These are phyloP conservation scores for Lamellibrachia columna DNA, from an alignment of 2,888 invertebrate genomes.

Conservation along the genomic window DNA sequence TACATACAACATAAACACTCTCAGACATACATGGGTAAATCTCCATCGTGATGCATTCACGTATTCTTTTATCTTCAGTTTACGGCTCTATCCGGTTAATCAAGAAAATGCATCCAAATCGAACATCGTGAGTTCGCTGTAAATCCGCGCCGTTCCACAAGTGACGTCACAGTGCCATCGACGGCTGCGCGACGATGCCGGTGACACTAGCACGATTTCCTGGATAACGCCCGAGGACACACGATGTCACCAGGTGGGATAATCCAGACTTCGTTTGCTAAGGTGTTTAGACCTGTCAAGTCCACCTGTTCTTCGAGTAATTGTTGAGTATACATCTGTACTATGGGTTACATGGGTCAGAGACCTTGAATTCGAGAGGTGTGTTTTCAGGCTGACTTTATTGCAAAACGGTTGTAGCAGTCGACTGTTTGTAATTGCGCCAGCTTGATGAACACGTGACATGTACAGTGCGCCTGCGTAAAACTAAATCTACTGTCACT, in stretches of 20 bases:
- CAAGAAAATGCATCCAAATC: neutral
- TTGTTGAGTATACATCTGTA: neutral
- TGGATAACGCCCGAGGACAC: neutral
- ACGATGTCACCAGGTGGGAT: neutral
- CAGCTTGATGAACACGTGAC: neutral
- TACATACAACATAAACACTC: too few relatives aligned
- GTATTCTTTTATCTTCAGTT: neutral
- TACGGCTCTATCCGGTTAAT: neutral
- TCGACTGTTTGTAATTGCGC: neutral
- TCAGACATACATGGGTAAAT: too few relatives aligned
- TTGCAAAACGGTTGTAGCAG: neutral
- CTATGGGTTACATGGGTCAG: neutral
- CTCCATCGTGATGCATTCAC: neutral
- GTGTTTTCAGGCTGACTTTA: neutral
- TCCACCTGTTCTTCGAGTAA: neutral
- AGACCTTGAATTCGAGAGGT: neutral
- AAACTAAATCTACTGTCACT: neutral
- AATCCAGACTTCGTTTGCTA: neutral
- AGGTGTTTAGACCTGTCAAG: neutral
- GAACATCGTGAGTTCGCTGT: neutral
- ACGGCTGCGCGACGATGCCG: neutral
- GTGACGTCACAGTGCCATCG: neutral
- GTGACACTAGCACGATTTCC: neutral
- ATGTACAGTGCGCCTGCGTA: neutral
- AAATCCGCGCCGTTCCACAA: neutral